These are phyloP conservation scores for Gambelia wislizenii DNA, from an alignment of 2,797 vertebrate species.

Conservation along the genomic window DNA sequence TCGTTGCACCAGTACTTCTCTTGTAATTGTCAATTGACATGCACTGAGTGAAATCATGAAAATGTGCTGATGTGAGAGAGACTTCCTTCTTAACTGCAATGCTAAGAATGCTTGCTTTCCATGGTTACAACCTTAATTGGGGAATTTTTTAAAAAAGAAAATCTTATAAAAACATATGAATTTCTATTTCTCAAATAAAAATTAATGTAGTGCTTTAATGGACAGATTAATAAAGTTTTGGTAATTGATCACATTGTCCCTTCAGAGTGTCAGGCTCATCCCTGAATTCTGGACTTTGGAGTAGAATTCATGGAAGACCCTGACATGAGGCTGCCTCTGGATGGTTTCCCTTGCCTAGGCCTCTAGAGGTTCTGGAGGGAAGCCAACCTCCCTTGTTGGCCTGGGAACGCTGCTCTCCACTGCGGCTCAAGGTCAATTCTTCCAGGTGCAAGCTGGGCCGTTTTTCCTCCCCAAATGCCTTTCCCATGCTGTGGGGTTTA, in stretches of 20 bases:
- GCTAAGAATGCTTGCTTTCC: not conserved
- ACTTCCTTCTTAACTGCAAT: constrained; percentile 16
- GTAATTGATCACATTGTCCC: not conserved
- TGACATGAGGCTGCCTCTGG: too few species aligned
- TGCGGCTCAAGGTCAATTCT: too few species aligned
- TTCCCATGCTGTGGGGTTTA: too few species aligned
- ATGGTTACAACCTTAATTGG: not conserved
- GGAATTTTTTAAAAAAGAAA: not conserved
- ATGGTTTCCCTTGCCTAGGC: too few species aligned
- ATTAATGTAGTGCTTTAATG: not conserved
- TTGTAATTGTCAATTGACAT: not conserved
- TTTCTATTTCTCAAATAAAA: not conserved
- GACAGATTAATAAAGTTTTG: not conserved
- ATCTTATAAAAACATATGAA: not conserved
- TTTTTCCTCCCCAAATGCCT: too few species aligned
- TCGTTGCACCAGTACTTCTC: not conserved
- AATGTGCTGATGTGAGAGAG: not conserved
- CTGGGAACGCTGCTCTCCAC: too few species aligned
- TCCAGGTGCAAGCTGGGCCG: too few species aligned
- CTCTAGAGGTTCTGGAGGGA: too few species aligned
- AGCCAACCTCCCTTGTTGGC: too few species aligned
- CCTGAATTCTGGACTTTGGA: too few species aligned
- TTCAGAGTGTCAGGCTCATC: too few species aligned
- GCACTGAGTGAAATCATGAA: not conserved
- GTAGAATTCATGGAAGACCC: too few species aligned